Evolutionary conservation across 2,888 invertebrate species (phyloP).

Genomic region (Harpagoxenus sublaevis): DNA sequence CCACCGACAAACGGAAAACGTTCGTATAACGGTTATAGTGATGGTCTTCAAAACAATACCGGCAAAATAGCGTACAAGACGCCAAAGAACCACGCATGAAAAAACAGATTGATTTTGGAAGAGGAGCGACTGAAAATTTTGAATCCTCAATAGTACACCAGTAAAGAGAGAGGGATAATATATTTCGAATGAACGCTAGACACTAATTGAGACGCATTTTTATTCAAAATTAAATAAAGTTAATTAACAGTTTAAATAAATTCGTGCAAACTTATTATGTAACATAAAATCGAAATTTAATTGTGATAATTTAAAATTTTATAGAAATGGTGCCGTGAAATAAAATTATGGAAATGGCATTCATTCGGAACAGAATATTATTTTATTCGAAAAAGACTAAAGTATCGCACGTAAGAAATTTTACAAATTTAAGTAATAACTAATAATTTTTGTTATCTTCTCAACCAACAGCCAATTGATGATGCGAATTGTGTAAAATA

Average conservation of each 20-base stretch:
- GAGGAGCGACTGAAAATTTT: not conserved
- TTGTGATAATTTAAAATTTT: not conserved
- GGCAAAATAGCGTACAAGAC: not conserved
- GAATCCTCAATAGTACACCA: not conserved
- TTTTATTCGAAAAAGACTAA: not conserved
- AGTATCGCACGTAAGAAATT: not conserved
- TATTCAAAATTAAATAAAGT: not conserved
- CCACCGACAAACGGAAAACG: too few relatives aligned
- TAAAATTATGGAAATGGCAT: not conserved
- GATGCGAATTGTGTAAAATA: not conserved
- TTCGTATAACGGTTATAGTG: constrained; percentile 15
- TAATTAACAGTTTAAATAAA: not conserved
- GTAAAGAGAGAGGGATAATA: not conserved
- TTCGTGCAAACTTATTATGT: not conserved
- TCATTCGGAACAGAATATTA: not conserved
- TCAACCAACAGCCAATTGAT: not conserved
- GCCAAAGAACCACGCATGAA: not conserved
- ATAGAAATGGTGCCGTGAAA: not conserved
- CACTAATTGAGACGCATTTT: not conserved
- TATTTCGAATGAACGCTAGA: not conserved
- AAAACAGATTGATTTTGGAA: not conserved
- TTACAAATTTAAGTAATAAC: not conserved
- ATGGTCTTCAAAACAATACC: constrained; percentile 12
- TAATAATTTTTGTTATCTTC: not conserved
- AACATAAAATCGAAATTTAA: not conserved